A percentile compares a stretch with the other conserved stretches of the same genome.
Conservation (phyloP, 2,113 vertebrate genomes). For the Macquaria australasica region DNA sequence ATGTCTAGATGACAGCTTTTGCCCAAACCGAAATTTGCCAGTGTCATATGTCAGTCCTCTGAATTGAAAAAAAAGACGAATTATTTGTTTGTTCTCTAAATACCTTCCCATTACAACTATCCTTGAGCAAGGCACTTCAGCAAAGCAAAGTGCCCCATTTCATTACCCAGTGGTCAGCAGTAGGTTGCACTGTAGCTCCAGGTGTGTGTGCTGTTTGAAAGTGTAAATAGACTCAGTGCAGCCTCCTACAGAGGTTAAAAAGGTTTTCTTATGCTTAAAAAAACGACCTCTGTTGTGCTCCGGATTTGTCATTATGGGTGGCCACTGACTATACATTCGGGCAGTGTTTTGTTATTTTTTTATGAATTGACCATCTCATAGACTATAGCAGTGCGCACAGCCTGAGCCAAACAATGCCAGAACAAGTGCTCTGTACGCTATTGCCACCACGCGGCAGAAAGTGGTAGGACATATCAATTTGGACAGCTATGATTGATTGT, state of each 20-base stretch:
- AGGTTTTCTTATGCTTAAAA: background rate
- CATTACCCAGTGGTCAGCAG: constrained; percentile 1
- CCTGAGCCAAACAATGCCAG: constrained; percentile 12
- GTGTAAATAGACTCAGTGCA: constrained; percentile 11
- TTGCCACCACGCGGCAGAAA: constrained; percentile 79
- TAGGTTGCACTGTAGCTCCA: background rate
- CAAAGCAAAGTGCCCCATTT: background rate
- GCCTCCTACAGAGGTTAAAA: constrained; percentile 8
- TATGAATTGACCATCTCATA: constrained; percentile 28
- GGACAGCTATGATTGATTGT: constrained; percentile 66
- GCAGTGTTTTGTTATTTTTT: background rate
- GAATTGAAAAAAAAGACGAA: background rate
- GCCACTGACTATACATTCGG: background rate
- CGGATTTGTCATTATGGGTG: background rate
- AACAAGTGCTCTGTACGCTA: constrained; percentile 71
- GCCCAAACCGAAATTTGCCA: background rate
- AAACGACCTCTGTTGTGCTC: background rate
- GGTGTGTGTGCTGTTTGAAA: background rate
- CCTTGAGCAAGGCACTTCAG: constrained; percentile 20
- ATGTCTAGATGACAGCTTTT: background rate
- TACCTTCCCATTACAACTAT: background rate
- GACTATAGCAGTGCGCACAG: constrained; percentile 42
- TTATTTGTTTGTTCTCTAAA: background rate
- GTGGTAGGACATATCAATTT: constrained; percentile 20
- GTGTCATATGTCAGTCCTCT: background rate